phyloP scores from a whole-genome alignment of 2,888 invertebrate genomes.

The Drosophila pseudotalamancana region DNA sequence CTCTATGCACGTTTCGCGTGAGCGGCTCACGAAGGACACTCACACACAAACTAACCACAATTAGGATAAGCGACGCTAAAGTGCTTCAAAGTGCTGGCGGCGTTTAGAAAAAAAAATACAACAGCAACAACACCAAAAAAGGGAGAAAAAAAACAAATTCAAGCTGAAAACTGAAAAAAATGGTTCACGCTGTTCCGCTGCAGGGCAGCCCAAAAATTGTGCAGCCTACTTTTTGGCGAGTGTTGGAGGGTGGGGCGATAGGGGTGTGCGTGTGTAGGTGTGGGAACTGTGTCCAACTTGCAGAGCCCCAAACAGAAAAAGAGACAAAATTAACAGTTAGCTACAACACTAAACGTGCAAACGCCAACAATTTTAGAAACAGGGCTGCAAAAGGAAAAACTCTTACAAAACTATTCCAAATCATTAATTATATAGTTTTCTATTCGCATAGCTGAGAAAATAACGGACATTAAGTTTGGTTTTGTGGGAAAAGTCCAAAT shows the following conservation, averaged over 20 bases:
- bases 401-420: neutral
- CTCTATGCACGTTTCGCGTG: conserved; percentile 63
- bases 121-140: conserved; percentile 6
- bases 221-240: conserved; percentile 50
- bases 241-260: conserved; percentile 2
- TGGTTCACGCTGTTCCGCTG: conserved; percentile 37
- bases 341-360: conserved; percentile 58
- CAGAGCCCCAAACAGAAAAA: conserved; percentile 33
- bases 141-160: conserved; percentile 26
- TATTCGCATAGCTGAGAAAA: neutral
- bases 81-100: conserved; percentile 61
- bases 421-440: conserved; percentile 6
- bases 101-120: conserved; percentile 41
- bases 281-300: conserved; percentile 24
- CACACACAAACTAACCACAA: conserved; percentile 67
- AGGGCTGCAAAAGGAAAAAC: conserved; percentile 19
- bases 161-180: conserved; percentile 46
- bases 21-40: conserved; percentile 55
- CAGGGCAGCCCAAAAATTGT: conserved; percentile 53
- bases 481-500: neutral
- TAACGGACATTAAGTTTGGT: neutral
- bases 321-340: conserved; percentile 58
- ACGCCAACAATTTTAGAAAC: conserved; percentile 33
- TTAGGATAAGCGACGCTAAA: conserved; percentile 73
- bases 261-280: too few relatives aligned